Evolutionary conservation across 2,113 vertebrate species (phyloP), one percentile per base, ranked within the genome.

Genomic region (Carlito syrichta): DNA sequence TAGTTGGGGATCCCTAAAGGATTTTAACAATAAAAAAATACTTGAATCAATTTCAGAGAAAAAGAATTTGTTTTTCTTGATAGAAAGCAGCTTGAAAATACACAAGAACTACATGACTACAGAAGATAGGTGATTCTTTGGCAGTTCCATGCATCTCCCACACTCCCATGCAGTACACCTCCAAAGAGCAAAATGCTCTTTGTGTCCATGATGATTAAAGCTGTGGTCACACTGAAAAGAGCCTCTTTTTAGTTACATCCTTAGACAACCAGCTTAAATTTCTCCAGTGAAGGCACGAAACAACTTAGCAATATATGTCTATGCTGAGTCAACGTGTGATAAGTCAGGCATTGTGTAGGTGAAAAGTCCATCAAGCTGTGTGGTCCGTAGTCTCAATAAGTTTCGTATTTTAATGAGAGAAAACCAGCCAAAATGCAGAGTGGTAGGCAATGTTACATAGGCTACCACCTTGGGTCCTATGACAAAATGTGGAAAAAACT

Each of bases 21-120:
- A 20, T 54, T 69, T n/a, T 66, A 86, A 91, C 20, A 85, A 27
- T 11, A 87, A 84, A 94, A 85, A 60, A 40, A 38, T 82, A 82
- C 69, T 86, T 82, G 23, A 6, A 82, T n/a, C 45, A 95, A 43
- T 82, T 86, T 0, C n/a, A 86, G 60, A 8, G 7, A 25, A 76
- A 50, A 58, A 8, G 1, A 17, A 10, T 23, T 81, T n/a, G n/a
- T n/a, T n/a, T n/a, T 94, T 79, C 48, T 35, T 87, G 27, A 43
- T 56, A 76, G 43, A 54, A 62, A 89, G 56, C 2, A 82, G 2
- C 25, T 60, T 86, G 40, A 89, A 30, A 89, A 79, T 58, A 73
- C 17, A 30, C 10, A 88, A 38, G 23, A 86, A 40, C 30, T 30
- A 50, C 4, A 45, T 32, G 4, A n/a, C 12, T 32, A 50, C 2